These are phyloP conservation scores for Sceloporus tristichus DNA, from an alignment of 2,113 vertebrate genomes.

Conservation along the genomic window DNA sequence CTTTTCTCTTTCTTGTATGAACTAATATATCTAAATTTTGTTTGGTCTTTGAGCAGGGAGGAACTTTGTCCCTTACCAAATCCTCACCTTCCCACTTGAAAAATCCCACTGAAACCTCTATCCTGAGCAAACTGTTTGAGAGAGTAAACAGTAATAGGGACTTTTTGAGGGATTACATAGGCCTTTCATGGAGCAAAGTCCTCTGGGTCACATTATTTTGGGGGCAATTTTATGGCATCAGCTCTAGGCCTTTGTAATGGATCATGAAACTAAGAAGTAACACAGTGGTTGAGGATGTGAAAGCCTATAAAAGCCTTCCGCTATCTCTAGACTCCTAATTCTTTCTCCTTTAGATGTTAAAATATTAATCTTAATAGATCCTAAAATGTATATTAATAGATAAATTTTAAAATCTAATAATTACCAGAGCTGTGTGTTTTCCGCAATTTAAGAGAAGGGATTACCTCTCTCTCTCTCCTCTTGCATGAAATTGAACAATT, in stretches of 20 bases:
- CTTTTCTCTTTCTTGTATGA: accelerated
- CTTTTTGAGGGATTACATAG: neutral
- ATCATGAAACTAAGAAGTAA: too few relatives aligned
- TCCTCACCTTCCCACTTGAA: neutral
- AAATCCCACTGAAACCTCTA: neutral
- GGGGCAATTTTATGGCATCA: neutral
- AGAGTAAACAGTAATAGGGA: neutral
- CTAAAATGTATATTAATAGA: too few relatives aligned
- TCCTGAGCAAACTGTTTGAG: neutral
- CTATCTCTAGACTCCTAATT: too few relatives aligned
- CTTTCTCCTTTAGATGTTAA: too few relatives aligned
- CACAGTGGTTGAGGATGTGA: too few relatives aligned
- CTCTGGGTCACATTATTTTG: accelerated
- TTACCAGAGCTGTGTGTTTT: too few relatives aligned
- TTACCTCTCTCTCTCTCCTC: too few relatives aligned
- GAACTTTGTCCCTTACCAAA: neutral
- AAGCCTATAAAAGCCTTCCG: too few relatives aligned
- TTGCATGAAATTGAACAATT: too few relatives aligned
- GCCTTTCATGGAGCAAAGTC: neutral
- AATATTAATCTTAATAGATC: too few relatives aligned
- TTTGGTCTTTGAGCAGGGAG: accelerated
- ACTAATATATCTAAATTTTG: neutral
- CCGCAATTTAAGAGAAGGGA: too few relatives aligned
- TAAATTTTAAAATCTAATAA: too few relatives aligned
- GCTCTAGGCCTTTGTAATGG: neutral